These are phyloP conservation scores for Rhodeus uyekii DNA, from an alignment of 2,797 vertebrate species.

Conservation along the genomic window DNA sequence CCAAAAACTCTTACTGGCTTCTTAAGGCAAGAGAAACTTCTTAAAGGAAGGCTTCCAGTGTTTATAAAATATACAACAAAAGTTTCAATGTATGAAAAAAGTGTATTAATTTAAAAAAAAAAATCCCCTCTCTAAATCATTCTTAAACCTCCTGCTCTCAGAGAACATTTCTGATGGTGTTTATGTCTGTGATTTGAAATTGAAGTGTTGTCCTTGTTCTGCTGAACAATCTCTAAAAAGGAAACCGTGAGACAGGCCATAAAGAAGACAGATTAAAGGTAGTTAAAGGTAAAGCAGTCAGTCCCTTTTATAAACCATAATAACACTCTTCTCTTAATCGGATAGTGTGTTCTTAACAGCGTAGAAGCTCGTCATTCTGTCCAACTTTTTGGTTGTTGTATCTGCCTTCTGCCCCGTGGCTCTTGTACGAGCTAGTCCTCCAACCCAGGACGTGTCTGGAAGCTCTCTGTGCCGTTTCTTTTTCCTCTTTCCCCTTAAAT, in stretches of 20 bases:
- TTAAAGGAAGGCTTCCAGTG: not conserved
- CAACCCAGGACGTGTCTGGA: not conserved
- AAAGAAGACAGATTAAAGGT: not conserved
- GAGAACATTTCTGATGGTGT: not conserved
- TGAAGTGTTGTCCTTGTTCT: not conserved
- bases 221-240: constrained; percentile 8
- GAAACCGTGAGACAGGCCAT: not conserved
- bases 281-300: not conserved
- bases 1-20: not conserved
- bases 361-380: not conserved
- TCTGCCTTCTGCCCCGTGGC: not conserved
- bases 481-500: constrained; percentile 1
- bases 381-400: not conserved
- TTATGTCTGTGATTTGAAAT: not conserved
- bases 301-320: not conserved
- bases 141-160: not conserved
- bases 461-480: not conserved
- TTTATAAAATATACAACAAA: too few relatives aligned
- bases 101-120: not conserved
- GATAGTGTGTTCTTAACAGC: not conserved
- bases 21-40: too few relatives aligned
- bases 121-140: too few relatives aligned
- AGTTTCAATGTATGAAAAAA: not conserved
- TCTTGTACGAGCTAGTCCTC: constrained; percentile 6
- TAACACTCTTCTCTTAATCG: not conserved